Evolutionary conservation across 2,113 vertebrate species (phyloP), one percentile per base, ranked within the genome.

Genomic region (Dicerorhinus sumatrensis): DNA sequence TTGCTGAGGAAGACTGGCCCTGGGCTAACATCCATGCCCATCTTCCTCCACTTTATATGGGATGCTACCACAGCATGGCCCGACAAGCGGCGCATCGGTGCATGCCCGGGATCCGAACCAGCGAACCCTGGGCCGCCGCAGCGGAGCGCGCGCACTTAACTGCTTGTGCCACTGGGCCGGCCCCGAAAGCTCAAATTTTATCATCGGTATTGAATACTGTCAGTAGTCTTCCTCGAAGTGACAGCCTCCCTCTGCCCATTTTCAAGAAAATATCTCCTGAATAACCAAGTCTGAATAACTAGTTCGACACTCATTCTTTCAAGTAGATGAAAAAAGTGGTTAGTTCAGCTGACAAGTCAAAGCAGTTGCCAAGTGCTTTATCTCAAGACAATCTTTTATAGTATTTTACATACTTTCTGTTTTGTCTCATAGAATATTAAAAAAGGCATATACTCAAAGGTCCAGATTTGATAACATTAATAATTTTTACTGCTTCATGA

Each of bases 331-430:
- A 75, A 82, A 91, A 65, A 76, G 27, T 54, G 1, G 13, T 25
- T 75, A 36, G 4, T 72, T 94, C 67, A 73, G 33, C 21, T 84
- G 42, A 4, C 8, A 89, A 29, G 51, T 67, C 36, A 92, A n/a
- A 84, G 79, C 31, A 95, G 14, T 83, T 89, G 63, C 29, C 17
- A 8, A 96, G 54, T 95, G 56, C 72, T 94, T 96, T 89, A 31
- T 76, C 58, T 96, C 4, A 39, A 81, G 42, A 62, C 1, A 72
- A 2, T 65, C 27, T 56, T 82, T 73, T 83, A 54, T 75, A n/a
- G 20, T 54, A 60, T 83, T 67, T 85, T 86, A 56, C 8, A 10
- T 81, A 42, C 3, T 80, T 39, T 10, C 76, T 56, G 65, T 94
- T 83, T 75, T 94, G 69, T 79, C 33, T 88, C 25, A 11, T 56